Base-by-base conservation (phyloP, 64 coral and sea anemone genomes). In the Pocillopora verrucosa region DNA sequence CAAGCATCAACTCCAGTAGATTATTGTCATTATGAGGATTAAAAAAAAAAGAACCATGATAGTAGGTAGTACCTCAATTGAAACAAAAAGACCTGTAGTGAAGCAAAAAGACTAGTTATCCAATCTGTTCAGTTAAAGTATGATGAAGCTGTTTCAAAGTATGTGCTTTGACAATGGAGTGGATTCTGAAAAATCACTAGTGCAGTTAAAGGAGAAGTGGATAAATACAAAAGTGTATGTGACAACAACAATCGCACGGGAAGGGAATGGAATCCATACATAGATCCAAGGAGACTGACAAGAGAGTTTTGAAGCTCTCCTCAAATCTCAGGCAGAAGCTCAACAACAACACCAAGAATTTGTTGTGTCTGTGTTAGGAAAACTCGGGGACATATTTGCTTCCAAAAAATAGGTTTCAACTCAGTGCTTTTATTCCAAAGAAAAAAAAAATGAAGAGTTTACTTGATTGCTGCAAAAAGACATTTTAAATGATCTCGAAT, bases 151-250 rank as follows among this genome's bases (percentile, higher is more conserved):
- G 80, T 82, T 88, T 88, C 51, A 70, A 88, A 76, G 91, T 88
- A 82, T 77, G 86, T 93, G 74, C 76, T 84, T 87, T 77, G 93
- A 94, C 62, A 80, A 86, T 94, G 89, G 89, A n/a, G 76, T 87
- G 56, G 61, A 85, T 14, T 88, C 89, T 36, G 34, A 88, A 58
- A 88, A 95, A 82, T 84, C 69, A 67, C 67, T 94, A 68, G 36
- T 70, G 19, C 93, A 94, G 89, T 56, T 90, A 65, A 90, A 94
- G 78, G 76, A 94, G 88, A 90, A 94, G 90, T 94, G 93, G 87
- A 89, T 64, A 89, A 85, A 84, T 85, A 89, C 62, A 93, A 93
- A 76, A 22, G 72, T 36, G 61, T 78, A 30, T 86, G 67, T 36
- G 87, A 94, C 58, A 85, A 89, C 61, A 94, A 86, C 61, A 94